Conservation (phyloP, 1,140 invertebrate genomes). For the Antheraea mylitta region DNA sequence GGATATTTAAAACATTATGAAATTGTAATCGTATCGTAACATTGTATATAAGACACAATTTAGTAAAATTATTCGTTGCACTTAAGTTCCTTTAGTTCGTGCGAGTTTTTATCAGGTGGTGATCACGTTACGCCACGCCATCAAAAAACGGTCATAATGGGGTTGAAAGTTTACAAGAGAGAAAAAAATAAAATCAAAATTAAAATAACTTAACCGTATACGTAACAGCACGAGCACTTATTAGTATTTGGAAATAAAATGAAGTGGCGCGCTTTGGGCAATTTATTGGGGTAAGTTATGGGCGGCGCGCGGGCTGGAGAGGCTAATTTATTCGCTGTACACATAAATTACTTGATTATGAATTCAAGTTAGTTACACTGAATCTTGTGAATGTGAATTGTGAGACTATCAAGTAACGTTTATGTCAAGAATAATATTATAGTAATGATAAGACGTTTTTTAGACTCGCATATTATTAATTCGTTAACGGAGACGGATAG, state of each 20-base stretch:
- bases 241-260: slow-evolving; percentile 77
- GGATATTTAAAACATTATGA: slow-evolving; percentile 14
- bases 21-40: neutral
- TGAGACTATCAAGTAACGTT: slow-evolving; percentile 44
- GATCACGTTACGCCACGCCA: slow-evolving; percentile 58
- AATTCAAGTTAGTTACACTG: slow-evolving; percentile 74
- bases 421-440: slow-evolving; percentile 57
- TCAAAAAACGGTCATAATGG: slow-evolving; percentile 62
- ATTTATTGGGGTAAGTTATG: slow-evolving; percentile 78
- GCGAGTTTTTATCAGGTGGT: slow-evolving; percentile 42
- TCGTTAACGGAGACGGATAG: too few species aligned
- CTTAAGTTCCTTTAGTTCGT: slow-evolving; percentile 29
- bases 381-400: slow-evolving; percentile 69
- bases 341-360: slow-evolving; percentile 79
- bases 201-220: slow-evolving; percentile 43
- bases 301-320: slow-evolving; percentile 69
- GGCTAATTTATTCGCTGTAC: slow-evolving; percentile 78
- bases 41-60: slow-evolving; percentile 37
- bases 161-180: slow-evolving; percentile 46
- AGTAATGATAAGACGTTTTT: too few species aligned
- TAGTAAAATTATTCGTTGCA: slow-evolving; percentile 25
- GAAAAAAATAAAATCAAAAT: slow-evolving; percentile 59
- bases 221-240: slow-evolving; percentile 67
- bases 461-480: neutral
- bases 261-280: slow-evolving; percentile 75